A percentile compares a stretch with the other conserved stretches of the same genome.
Evolutionary conservation across 2,113 vertebrate genomes (phyloP).

Genomic region (Ranitomeya variabilis): DNA sequence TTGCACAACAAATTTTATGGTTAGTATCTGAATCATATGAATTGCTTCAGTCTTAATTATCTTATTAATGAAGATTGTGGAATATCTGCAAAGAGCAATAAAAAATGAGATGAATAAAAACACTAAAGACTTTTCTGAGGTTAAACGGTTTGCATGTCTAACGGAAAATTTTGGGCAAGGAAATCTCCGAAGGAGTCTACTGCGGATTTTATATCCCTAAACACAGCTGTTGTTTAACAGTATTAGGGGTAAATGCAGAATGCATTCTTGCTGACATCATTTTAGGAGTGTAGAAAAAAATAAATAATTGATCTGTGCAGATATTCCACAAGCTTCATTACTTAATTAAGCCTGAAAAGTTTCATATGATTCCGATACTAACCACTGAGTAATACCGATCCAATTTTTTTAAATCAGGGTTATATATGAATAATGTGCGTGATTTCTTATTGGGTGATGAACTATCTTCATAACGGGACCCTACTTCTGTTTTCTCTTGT

Average conservation of each 20-base stretch:
- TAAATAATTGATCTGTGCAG: constrained; percentile 19
- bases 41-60: not conserved
- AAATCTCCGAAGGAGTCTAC: constrained; percentile 63
- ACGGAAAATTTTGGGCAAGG: constrained; percentile 62
- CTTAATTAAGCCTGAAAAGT: not conserved
- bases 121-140: constrained; percentile 58
- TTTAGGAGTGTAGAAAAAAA: not conserved
- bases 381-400: not conserved
- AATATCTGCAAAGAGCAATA: constrained; percentile 27
- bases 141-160: constrained; percentile 65
- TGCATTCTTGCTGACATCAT: constrained; percentile 32
- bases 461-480: too few species aligned
- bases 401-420: not conserved
- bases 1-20: too few species aligned
- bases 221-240: constrained; percentile 64
- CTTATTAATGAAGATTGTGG: not conserved
- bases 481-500: too few species aligned
- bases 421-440: not conserved
- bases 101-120: constrained; percentile 60
- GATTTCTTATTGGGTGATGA: too few species aligned
- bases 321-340: not conserved
- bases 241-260: constrained; percentile 56
- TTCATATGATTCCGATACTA: not conserved
- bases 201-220: constrained; percentile 63
- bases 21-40: not conserved